Conservation (phyloP, 2,888 invertebrate species). For the Acleris laterana region DNA sequence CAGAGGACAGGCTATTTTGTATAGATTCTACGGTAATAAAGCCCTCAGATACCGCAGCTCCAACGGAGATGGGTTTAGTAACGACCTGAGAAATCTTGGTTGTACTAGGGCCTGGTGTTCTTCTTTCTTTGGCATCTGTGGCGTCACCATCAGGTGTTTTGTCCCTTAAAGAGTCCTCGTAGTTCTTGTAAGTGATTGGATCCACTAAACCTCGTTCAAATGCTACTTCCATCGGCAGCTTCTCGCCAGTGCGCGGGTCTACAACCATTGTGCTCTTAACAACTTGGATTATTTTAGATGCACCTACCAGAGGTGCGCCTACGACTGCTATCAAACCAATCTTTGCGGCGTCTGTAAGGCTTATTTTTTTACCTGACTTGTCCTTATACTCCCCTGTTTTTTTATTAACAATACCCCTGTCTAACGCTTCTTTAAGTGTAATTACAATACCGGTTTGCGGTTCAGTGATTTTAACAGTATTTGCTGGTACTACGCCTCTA, state of each 20-base stretch:
- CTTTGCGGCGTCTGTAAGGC: constrained; percentile 89
- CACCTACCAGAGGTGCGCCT: constrained; percentile 90
- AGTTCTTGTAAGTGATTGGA: constrained; percentile 77
- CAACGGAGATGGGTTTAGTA: constrained; percentile 83
- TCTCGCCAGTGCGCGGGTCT: constrained; percentile 92
- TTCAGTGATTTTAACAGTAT: constrained; percentile 88
- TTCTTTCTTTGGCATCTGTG: constrained; percentile 36
- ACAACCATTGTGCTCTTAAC: constrained; percentile 86
- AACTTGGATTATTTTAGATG: constrained; percentile 87
- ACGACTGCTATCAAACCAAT: constrained; percentile 90
- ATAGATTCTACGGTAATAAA: constrained; percentile 82
- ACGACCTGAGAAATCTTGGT: constrained; percentile 61
- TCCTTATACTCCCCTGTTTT: constrained; percentile 88
- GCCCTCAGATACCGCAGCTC: constrained; percentile 84
- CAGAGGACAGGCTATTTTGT: constrained; percentile 71
- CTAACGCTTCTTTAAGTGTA: constrained; percentile 89
- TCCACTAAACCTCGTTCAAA: constrained; percentile 90
- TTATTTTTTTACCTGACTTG: constrained; percentile 86
- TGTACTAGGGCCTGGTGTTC: constrained; percentile 48
- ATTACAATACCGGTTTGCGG: constrained; percentile 87
- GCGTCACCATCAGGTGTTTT: constrained; percentile 58
- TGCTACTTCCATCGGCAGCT: constrained; percentile 92
- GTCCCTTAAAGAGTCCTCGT: constrained; percentile 76
- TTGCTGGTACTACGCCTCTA: constrained; percentile 88
- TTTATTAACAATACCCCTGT: constrained; percentile 89